These are phyloP conservation scores for Aldrovandia affinis DNA, from an alignment of 2,797 vertebrate genomes.

Conservation along the genomic window DNA sequence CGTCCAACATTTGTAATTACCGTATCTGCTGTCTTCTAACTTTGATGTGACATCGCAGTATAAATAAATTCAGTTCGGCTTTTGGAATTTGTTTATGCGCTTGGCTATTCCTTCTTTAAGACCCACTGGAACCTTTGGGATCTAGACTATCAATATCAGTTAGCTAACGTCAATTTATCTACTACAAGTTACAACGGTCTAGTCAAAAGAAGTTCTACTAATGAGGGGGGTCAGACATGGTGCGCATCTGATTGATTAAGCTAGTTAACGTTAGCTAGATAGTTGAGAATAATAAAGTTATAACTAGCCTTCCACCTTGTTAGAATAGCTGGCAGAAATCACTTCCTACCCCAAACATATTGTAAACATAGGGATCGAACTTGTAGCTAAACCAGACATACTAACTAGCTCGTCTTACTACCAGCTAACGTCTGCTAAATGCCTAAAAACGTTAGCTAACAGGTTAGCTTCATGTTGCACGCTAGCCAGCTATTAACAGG, in stretches of 20 bases:
- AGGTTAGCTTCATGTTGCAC: conserved; percentile 13
- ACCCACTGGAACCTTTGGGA: not conserved
- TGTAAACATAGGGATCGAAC: not conserved
- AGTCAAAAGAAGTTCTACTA: not conserved
- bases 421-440: too few species aligned
- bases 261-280: not conserved
- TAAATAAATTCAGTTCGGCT: not conserved
- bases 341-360: not conserved
- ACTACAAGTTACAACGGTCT: not conserved
- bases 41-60: not conserved
- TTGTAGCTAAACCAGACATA: not conserved
- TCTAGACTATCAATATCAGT: not conserved
- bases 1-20: not conserved
- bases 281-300: not conserved
- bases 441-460: not conserved
- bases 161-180: not conserved
- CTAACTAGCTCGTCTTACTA: not conserved
- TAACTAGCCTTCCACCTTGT: not conserved
- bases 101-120: not conserved
- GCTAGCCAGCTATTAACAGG: not conserved
- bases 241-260: too few species aligned
- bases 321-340: not conserved
- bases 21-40: not conserved
- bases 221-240: too few species aligned
- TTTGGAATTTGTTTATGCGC: not conserved